Evolutionary conservation across 2,888 invertebrate species (phyloP), one percentile per base, ranked within the genome.

Genomic region (Anarsia innoxiella): DNA sequence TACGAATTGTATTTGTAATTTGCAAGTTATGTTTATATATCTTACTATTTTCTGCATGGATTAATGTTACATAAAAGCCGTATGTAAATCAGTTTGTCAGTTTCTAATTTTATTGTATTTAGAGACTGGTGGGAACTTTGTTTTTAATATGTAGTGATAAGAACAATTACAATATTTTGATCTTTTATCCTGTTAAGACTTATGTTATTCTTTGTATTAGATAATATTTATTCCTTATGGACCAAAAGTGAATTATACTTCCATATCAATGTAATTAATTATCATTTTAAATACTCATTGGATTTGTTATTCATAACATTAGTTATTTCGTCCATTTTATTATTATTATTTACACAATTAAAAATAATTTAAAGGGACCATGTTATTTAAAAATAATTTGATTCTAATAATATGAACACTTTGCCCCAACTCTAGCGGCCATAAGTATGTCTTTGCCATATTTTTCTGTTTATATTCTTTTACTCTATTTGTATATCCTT

Each of bases 401-500:
- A 31, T 31, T 31, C n/a, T 32, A 9, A 3, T 9, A 12, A 12
- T 27, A 35, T 37, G 14, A 40, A 36, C 41, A 31, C 30, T n/a
- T 15, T 46, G 52, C 51, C 50, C 46, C 47, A 53, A 51, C 45
- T 46, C 23, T 45, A 55, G 56, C 57, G 63, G 65, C 66, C 65
- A 65, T 66, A 54, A 51, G 29, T 28, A 26, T 54, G 47, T 56
- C 58, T 57, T 59, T 63, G 69, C 67, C 67, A 69, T 71, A 64
- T 51, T 49, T n/a, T 56, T 60, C 36, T 40, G 37, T 41, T 34
- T 34, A 8, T 28, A 15, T 41, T 29, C 29, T 13, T 33, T 23
- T 31, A 31, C 28, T 40, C 27, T 42, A 41, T 37, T 31, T 12
- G 27, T 36, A 34, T 29, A 36, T n/a, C 29, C 26, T 32, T 12